Base-by-base conservation (phyloP, 64 coral and sea anemone genomes). In the Orbicella faveolata region DNA sequence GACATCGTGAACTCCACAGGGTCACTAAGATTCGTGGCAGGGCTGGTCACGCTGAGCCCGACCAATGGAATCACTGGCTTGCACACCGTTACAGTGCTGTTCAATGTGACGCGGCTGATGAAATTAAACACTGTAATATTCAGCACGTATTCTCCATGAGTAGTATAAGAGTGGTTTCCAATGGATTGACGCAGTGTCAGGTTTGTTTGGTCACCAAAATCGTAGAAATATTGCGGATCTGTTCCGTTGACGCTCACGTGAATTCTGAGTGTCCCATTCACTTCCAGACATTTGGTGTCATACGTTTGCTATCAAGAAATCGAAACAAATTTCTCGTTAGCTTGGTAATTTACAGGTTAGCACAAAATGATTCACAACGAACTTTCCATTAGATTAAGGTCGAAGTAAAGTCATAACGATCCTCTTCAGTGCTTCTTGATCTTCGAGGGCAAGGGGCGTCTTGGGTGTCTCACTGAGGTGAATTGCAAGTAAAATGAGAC, bases 11-110 rank as follows among this genome's bases (percentile, higher is more conserved):
- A 25, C 20, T 70, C 9, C 8, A 89, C 83, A 10, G 83, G 48
- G 6, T 83, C 48, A 68, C 73, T 94, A 17, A 77, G 48, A 36
- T 94, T 91, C 21, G 83, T 76, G n/a, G 73, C 72, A 1, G 20
- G n/a, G 9, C 25, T 91, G 2, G 54, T 39, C 12, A 96, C 6
- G 30, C 64, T 7, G 59, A 91, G 79, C 10, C 44, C 34, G 20
- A 79, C 37, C 52, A 95, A 64, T 16, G 51, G 20, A 73, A 96
- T n/a, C 3, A 93, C 94, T 34, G 94, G 94, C 75, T 96, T 96
- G 12, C 34, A 65, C 18, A 96, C 94, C 8, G 16, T 39, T 0
- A 93, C 79, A 17, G 15, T 13, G 9, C 53, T 36, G 1, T 21
- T 80, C 52, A 17, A 67, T 7, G 25, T 41, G 25, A 89, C 61